phyloP scores from a whole-genome alignment of 2,797 vertebrate genomes.

The Tauraco hartlaubi region DNA sequence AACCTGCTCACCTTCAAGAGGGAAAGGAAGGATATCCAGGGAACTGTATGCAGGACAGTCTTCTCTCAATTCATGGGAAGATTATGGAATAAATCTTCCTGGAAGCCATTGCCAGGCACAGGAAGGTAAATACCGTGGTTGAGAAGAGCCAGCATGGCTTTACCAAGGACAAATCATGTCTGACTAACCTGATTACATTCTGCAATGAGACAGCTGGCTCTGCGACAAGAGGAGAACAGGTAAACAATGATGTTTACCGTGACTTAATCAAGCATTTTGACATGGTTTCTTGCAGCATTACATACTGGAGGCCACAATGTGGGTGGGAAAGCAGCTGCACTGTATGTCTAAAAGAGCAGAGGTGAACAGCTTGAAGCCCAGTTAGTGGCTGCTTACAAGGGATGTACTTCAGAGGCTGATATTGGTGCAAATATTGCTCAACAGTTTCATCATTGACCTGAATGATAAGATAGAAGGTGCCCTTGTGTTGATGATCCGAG shows the following conservation, averaged over 20 bases:
- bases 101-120: background rate
- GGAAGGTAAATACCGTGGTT: background rate
- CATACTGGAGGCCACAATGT: background rate
- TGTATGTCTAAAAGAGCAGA: background rate
- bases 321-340: background rate
- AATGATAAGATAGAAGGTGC: background rate
- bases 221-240: background rate
- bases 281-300: background rate
- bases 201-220: background rate
- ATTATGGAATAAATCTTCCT: background rate
- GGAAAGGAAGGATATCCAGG: background rate
- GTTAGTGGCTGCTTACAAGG: background rate
- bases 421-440: background rate
- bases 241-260: background rate
- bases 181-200: background rate
- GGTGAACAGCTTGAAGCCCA: background rate
- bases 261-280: background rate
- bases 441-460: background rate
- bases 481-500: background rate
- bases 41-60: background rate
- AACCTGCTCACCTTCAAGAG: background rate
- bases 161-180: background rate
- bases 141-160: background rate
- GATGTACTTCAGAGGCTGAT: background rate
- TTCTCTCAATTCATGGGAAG: background rate